Conservation (phyloP, 2,113 vertebrate genomes). For the Axis porcinus region DNA sequence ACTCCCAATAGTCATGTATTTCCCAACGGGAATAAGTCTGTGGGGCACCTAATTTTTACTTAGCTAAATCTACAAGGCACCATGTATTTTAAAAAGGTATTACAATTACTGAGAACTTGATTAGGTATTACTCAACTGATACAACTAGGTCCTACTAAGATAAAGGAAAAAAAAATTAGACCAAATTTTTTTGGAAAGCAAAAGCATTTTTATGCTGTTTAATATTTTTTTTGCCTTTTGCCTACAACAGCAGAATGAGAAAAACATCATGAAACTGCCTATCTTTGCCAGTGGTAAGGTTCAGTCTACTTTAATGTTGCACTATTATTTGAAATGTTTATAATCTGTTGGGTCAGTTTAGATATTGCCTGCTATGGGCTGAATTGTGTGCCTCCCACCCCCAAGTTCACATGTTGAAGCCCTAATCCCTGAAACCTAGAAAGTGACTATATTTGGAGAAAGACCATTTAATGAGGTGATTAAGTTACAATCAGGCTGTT, state of each 20-base stretch:
- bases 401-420: neutral
- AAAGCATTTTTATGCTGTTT: neutral
- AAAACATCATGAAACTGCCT: neutral
- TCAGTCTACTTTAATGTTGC: neutral
- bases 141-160: neutral
- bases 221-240: neutral
- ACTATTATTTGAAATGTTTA: neutral
- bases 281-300: neutral
- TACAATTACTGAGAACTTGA: neutral
- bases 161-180: neutral
- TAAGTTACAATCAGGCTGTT: neutral
- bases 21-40: neutral
- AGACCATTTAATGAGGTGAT: neutral
- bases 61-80: neutral
- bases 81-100: neutral
- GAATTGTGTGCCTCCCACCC: neutral
- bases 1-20: neutral
- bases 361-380: neutral
- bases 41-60: neutral
- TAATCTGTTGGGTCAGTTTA: neutral
- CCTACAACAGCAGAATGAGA: neutral
- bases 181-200: neutral
- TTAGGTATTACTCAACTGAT: neutral
- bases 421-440: neutral
- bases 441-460: neutral